Conservation (phyloP, 2,113 vertebrate genomes). For the Lampris incognitus region DNA sequence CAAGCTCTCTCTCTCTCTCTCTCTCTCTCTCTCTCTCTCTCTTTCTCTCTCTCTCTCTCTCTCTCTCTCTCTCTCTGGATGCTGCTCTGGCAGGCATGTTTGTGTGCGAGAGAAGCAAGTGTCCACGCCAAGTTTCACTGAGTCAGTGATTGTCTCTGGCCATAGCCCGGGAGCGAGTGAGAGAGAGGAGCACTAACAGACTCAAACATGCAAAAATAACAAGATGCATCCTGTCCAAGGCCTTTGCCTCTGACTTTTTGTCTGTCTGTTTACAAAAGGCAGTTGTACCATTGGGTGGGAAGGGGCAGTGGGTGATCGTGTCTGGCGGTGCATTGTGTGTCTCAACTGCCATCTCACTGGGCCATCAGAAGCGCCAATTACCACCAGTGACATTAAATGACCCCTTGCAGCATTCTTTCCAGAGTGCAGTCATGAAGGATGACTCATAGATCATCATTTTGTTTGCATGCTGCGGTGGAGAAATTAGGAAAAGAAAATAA, state of each 20-base stretch:
- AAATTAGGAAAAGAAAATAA: constrained; percentile 55
- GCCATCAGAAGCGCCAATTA: constrained; percentile 51
- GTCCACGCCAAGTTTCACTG: constrained; percentile 59
- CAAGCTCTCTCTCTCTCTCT: constrained; percentile 32
- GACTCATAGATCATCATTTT: constrained; percentile 53
- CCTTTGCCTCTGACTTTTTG: constrained; percentile 56
- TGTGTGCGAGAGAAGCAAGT: constrained; percentile 30
- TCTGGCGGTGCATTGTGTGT: constrained; percentile 16
- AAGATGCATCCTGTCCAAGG: constrained; percentile 73
- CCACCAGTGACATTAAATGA: constrained; percentile 50
- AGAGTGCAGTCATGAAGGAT: constrained; percentile 64
- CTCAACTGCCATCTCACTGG: constrained; percentile 4
- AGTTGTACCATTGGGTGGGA: constrained; percentile 17
- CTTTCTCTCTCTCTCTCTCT: background rate
- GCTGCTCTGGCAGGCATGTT: constrained; percentile 54
- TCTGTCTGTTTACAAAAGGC: constrained; percentile 36
- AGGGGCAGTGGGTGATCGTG: background rate
- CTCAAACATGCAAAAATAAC: constrained; percentile 63
- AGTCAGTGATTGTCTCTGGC: constrained; percentile 68
- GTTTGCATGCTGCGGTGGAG: constrained; percentile 64
- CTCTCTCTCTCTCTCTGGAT: constrained; percentile 34
- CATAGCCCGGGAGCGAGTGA: constrained; percentile 24
- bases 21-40: constrained; percentile 13
- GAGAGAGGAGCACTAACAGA: constrained; percentile 12
- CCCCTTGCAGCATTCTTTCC: constrained; percentile 70